These are phyloP conservation scores for Pandion haliaetus DNA, from an alignment of 2,113 vertebrate species.

Conservation along the genomic window DNA sequence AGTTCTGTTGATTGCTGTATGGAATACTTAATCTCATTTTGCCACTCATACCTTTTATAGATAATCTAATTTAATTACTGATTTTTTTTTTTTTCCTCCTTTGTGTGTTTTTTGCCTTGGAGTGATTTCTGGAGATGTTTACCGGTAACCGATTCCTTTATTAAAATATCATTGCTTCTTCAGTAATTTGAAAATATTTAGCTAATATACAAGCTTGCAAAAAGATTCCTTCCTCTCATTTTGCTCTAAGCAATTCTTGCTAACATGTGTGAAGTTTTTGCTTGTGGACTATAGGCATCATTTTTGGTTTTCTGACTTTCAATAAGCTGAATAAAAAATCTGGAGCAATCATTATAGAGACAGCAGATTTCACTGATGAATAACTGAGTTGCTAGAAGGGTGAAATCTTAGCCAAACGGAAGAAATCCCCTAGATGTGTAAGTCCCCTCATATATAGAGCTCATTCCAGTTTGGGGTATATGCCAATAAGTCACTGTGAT, in stretches of 20 bases:
- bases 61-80: neutral
- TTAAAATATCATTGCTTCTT: neutral
- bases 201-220: neutral
- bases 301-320: neutral
- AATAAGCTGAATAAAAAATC: neutral
- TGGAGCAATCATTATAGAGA: neutral
- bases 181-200: neutral
- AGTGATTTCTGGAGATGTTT: neutral
- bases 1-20: neutral
- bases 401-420: neutral
- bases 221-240: neutral
- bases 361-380: neutral
- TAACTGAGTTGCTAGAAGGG: neutral
- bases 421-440: neutral
- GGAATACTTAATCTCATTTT: neutral
- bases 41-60: neutral
- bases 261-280: neutral
- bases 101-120: neutral
- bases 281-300: neutral
- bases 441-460: neutral
- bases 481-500: neutral
- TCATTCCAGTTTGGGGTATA: neutral
- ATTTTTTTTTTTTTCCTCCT: neutral
- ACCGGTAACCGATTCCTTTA: neutral
- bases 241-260: neutral